Evolutionary conservation across 2,888 invertebrate species (phyloP), one percentile per base, ranked within the genome.

Genomic region (Sesia bembeciformis): DNA sequence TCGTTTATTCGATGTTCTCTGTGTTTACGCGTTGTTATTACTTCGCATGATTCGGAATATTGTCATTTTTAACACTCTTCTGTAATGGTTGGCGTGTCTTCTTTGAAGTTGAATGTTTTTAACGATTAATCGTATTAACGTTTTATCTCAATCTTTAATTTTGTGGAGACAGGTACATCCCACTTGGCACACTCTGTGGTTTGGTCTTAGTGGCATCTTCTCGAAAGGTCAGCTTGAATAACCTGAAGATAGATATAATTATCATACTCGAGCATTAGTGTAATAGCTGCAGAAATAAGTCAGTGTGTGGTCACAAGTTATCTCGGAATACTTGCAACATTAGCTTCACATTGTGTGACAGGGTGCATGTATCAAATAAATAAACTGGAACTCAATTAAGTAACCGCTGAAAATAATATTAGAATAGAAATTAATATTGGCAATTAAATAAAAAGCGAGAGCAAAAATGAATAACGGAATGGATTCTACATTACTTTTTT

Each of bases 111-210:
- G 68, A 70, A 68, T 80, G 76, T 75, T 59, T 62, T 63, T 62
- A 63, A 71, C 76, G 71, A 70, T 72, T 74, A 76, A 70, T 78
- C 73, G 74, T 77, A 67, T 67, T 72, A 72, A 70, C 68, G 66
- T 67, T 70, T 67, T 39, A 52, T 40, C 7, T 40, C 40, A 40
- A 39, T 52, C 40, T 40, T 70, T 66, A 70, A 72, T 72, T 72
- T 52, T 52, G 67, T 70, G 70, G 67, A 79, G 75, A 74, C 77
- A 80, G 85, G 83, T 84, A 84, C 84, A 84, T 81, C 76, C 78
- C 81, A 81, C 85, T 87, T 85, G 85, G 77, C 87, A 88, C 88
- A 87, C 86, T 85, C 73, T 87, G 87, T 87, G 87, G 74, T 81
- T 76, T 74, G 74, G 74, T 75, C 52, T 65, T 65, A 74, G 70